Evolutionary conservation across 2,888 invertebrate genomes (phyloP).

Genomic region (Bruchidius siliquastri): DNA sequence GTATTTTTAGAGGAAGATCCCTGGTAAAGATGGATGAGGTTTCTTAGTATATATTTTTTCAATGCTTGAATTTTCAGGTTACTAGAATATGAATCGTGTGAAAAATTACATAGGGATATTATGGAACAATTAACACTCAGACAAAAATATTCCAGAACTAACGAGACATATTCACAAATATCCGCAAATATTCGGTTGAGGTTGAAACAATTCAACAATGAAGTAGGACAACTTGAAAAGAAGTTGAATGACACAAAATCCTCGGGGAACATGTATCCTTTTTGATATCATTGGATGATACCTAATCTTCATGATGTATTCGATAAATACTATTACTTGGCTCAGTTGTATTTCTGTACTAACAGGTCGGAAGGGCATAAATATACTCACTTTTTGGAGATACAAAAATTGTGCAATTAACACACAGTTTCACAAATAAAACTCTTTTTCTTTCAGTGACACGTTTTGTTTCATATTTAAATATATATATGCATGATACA

Average conservation of each 20-base stretch:
- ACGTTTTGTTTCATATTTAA: too few relatives aligned
- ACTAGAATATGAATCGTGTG: constrained; percentile 61
- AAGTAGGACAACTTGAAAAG: constrained; percentile 55
- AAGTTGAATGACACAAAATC: constrained; percentile 53
- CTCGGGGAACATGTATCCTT: constrained; percentile 47
- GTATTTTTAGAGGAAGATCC: constrained; percentile 49
- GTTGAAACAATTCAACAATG: constrained; percentile 58
- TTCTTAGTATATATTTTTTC: not conserved
- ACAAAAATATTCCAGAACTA: constrained; percentile 51
- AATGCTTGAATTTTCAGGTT: constrained; percentile 48
- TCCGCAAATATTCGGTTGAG: constrained; percentile 57
- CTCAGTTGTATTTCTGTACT: too few relatives aligned
- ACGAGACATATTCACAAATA: constrained; percentile 54
- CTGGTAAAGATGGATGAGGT: constrained; percentile 39
- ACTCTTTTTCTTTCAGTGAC: too few relatives aligned
- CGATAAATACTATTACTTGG: constrained; percentile 3
- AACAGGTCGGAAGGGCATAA: too few relatives aligned
- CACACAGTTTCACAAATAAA: too few relatives aligned
- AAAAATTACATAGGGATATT: constrained; percentile 59
- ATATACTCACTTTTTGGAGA: too few relatives aligned
- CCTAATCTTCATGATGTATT: too few relatives aligned
- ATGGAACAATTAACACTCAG: constrained; percentile 57
- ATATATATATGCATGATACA: too few relatives aligned
- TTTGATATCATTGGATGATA: too few relatives aligned
- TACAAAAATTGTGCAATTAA: too few relatives aligned